Evolutionary conservation across 2,113 vertebrate genomes (phyloP), one percentile per base, ranked within the genome.

Genomic region (Hydropotes inermis): DNA sequence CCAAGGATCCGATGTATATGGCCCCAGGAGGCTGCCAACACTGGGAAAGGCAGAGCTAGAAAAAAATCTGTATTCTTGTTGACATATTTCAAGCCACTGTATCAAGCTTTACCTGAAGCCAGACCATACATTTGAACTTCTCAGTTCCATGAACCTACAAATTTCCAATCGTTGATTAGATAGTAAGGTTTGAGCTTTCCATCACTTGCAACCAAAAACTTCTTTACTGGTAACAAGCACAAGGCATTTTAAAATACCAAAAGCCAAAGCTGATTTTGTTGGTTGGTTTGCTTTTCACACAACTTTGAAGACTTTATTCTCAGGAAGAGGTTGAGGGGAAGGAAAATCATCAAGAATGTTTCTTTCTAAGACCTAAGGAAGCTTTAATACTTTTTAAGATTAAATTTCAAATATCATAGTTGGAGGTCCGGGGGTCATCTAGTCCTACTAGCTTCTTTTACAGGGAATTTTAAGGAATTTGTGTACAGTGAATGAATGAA

Each of bases 271-370:
- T 89, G 11, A 52, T 52, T 92, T 87, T 70, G 47, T 28, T 64
- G 60, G 33, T 81, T 52, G 78, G 45, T 78, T 85, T 81, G 13
- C 81, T 92, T 88, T 87, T 87, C 45, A 86, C 50, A 50, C 19
- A 96, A 33, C 17, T 87, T 89, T 61, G 55, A 96, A 91, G 45
- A 89, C 14, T 94, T 84, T 93, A 88, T 91, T 97, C 43, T 90
- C 50, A 89, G 33, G 28, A 79, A 30, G 45, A 89, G 78, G 3
- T 23, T 79, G 36, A 92, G 14, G n/a, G 23, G 47, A 88, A 88
- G 54, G n/a, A 88, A 52, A 86, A 89, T 45, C 36, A 76, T 86
- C 11, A 94, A 88, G 54, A 87, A 92, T 74, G 52, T 25, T 67
- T 93, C 61, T 21, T 79, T 95, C 57, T 64, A 87, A 95, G 43